These are phyloP conservation scores for Dryomyza anilis DNA, from an alignment of 2,888 invertebrate species.

Conservation along the genomic window DNA sequence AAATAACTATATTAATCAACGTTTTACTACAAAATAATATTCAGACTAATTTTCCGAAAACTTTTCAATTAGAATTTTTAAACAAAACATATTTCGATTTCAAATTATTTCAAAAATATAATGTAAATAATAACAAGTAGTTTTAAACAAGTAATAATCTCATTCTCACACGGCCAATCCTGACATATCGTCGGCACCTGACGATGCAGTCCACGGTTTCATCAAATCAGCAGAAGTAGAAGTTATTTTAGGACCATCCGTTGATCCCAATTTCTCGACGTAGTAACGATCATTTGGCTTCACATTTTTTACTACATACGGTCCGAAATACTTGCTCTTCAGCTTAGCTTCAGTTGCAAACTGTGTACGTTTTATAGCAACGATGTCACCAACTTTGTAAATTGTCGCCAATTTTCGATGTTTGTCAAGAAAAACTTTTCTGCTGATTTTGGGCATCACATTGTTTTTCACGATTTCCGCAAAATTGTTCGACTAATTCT, in stretches of 20 bases:
- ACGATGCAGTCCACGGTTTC: neutral
- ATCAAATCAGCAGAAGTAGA: neutral
- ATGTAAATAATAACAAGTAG: neutral
- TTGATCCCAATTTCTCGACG: neutral
- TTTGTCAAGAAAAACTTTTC: neutral
- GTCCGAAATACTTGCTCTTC: no score
- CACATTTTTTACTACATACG: no score
- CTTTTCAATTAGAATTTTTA: no score
- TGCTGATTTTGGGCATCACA: neutral
- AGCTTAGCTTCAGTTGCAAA: neutral
- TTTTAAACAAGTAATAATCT: neutral
- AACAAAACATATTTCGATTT: no score
- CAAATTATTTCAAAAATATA: neutral
- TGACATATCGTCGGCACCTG: neutral
- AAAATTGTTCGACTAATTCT: neutral
- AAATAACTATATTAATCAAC: no score
- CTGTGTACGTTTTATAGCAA: neutral
- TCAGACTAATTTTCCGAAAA: no score
- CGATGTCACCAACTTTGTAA: neutral
- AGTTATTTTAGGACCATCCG: neutral
- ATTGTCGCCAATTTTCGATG: neutral
- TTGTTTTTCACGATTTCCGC: neutral
- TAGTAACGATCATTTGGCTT: neutral
- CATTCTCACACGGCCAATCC: neutral
- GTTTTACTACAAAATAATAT: no score